Evolutionary conservation across 2,888 invertebrate species (phyloP).

Genomic region (Caenorhabditis wallacei): DNA sequence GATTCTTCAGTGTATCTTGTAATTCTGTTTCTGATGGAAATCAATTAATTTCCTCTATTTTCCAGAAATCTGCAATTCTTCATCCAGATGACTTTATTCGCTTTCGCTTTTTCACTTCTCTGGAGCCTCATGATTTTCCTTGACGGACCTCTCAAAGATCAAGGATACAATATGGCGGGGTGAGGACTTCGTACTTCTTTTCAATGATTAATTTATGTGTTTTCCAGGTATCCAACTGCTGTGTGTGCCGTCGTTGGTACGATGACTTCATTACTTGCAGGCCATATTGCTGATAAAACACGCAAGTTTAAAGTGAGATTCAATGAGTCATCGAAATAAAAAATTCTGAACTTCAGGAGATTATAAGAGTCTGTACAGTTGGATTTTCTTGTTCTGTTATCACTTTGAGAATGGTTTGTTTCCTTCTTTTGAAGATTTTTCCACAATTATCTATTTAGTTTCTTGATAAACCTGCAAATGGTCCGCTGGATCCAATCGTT

Average conservation of each 20-base stretch:
- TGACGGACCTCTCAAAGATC: constrained; percentile 59
- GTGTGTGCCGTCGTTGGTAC: constrained; percentile 75
- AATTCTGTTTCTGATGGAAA: background rate
- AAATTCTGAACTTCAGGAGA: constrained; percentile 43
- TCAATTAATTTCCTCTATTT: background rate
- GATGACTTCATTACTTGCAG: constrained; percentile 73
- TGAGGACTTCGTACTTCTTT: constrained; percentile 12
- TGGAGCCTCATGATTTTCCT: constrained; percentile 73
- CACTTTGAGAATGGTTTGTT: constrained; percentile 44
- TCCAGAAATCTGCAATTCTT: constrained; percentile 72
- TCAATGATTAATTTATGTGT: constrained; percentile 29
- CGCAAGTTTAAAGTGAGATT: constrained; percentile 75
- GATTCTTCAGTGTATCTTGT: constrained; percentile 63
- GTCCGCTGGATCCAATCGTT: constrained; percentile 23
- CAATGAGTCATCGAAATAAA: background rate
- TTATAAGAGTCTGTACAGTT: constrained; percentile 62
- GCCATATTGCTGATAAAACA: constrained; percentile 77
- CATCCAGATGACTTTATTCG: constrained; percentile 79
- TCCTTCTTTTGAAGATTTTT: background rate
- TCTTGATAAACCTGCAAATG: background rate
- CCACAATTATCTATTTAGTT: constrained; percentile 26
- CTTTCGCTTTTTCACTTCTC: constrained; percentile 76
- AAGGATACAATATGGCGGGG: constrained; percentile 66
- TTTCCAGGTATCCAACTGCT: constrained; percentile 65
- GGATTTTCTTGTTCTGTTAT: constrained; percentile 60